These are phyloP conservation scores for Eledona agricola DNA, from an alignment of 2,888 invertebrate genomes.

Conservation along the genomic window DNA sequence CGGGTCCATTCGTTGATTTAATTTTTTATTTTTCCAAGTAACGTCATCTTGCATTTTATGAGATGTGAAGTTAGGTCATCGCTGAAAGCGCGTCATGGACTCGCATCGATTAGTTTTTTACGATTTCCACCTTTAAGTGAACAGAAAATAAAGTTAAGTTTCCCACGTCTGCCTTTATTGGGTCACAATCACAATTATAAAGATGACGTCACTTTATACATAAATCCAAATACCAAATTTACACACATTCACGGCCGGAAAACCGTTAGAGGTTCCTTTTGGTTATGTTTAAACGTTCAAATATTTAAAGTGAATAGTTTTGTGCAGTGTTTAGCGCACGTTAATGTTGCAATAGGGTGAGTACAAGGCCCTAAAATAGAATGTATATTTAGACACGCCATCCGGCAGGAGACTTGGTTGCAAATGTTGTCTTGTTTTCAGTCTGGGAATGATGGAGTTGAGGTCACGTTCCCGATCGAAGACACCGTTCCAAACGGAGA, in stretches of 20 bases:
- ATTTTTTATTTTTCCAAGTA: too few species aligned
- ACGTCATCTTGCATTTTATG: slow-evolving; percentile 18
- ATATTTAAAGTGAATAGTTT: slow-evolving; percentile 14
- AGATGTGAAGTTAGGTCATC: slow-evolving; percentile 14
- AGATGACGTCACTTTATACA: slow-evolving; percentile 26
- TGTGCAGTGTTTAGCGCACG: slow-evolving; percentile 5
- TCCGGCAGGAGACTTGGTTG: slow-evolving; percentile 34
- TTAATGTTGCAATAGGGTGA: slow-evolving; percentile 1
- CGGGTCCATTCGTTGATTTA: slow-evolving; percentile 38
- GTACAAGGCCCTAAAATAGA: slow-evolving; percentile 32
- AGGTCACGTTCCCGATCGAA: slow-evolving; percentile 76
- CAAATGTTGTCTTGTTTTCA: slow-evolving; percentile 16
- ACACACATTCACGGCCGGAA: slow-evolving; percentile 6
- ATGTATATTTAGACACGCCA: slow-evolving; percentile 35
- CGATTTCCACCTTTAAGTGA: slow-evolving; percentile 7
- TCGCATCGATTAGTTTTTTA: slow-evolving; percentile 1
- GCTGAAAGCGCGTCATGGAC: slow-evolving; percentile 14
- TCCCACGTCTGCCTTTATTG: neutral
- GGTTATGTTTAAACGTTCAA: slow-evolving; percentile 23
- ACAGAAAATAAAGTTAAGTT: slow-evolving; percentile 7
- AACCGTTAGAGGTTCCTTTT: slow-evolving; percentile 20
- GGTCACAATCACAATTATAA: slow-evolving; percentile 14
- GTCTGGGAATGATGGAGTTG: slow-evolving; percentile 61
- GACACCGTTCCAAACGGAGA: slow-evolving; percentile 71
- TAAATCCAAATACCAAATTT: slow-evolving; percentile 13